Conservation (phyloP, 2,888 invertebrate species). For the Desoria tigrina region DNA sequence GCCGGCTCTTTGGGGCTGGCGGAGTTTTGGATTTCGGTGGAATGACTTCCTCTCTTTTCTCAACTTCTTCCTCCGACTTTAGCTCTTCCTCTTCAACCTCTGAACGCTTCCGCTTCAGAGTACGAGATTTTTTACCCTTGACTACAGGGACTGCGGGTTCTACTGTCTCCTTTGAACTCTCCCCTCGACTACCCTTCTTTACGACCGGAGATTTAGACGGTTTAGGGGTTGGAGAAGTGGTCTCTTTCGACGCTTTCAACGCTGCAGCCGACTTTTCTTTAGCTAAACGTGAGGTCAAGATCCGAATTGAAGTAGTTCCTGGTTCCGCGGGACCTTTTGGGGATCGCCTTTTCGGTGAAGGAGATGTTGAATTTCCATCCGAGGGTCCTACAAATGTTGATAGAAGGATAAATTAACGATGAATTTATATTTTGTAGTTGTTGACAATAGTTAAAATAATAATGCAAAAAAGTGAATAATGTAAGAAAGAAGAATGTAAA, state of each 20-base stretch:
- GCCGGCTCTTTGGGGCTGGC: no score
- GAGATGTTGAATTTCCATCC: not conserved
- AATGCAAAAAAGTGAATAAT: no score
- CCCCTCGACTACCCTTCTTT: not conserved
- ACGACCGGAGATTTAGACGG: constrained; percentile 14
- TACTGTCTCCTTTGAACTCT: not conserved
- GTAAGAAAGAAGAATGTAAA: no score
- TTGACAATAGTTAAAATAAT: no score
- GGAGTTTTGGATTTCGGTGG: no score
- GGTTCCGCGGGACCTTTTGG: constrained; percentile 19
- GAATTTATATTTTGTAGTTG: no score
- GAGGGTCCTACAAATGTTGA: no score
- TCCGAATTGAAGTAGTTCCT: constrained; percentile 31
- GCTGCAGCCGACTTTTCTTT: constrained; percentile 28
- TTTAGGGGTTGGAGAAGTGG: not conserved
- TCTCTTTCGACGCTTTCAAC: constrained; percentile 15
- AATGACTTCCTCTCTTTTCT: not conserved
- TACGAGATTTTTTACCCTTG: not conserved
- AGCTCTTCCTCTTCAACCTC: not conserved
- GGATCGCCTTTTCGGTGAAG: constrained; percentile 27
- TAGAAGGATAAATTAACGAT: no score
- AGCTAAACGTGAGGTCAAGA: constrained; percentile 35
- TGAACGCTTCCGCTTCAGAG: not conserved
- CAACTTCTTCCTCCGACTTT: not conserved
- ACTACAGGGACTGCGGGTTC: not conserved